These are phyloP conservation scores for Paradisaea rubra DNA, from an alignment of 2,113 vertebrate species.

Conservation along the genomic window DNA sequence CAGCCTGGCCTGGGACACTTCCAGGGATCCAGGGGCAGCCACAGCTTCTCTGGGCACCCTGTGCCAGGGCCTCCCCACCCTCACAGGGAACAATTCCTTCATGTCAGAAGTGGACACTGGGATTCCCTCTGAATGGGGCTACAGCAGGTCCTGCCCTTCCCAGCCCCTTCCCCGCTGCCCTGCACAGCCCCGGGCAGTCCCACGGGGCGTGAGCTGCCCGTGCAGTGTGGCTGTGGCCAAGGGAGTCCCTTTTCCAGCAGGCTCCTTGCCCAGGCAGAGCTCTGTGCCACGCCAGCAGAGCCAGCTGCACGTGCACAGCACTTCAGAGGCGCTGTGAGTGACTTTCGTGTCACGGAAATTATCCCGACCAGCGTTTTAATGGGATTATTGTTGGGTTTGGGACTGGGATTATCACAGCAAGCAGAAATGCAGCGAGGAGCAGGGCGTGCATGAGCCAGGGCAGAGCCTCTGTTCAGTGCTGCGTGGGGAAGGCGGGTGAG, in stretches of 20 bases:
- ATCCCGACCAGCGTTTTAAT: not conserved
- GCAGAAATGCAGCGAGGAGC: not conserved
- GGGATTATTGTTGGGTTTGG: not conserved
- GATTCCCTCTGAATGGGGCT: not conserved
- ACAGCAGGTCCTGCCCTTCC: not conserved
- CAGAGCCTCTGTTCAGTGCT: not conserved
- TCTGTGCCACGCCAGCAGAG: not conserved
- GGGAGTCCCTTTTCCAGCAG: not conserved
- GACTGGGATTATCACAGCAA: not conserved
- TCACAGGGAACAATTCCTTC: not conserved
- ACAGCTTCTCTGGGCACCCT: not conserved
- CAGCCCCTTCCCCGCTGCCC: rapidly evolving
- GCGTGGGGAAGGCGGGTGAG: rapidly evolving
- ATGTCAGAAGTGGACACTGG: not conserved
- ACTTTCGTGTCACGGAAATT: not conserved
- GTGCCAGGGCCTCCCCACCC: not conserved
- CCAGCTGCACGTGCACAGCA: not conserved
- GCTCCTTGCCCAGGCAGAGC: not conserved
- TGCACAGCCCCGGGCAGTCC: not conserved
- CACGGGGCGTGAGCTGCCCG: not conserved
- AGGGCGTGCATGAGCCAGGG: not conserved
- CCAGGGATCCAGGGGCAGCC: not conserved
- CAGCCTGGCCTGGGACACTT: rapidly evolving
- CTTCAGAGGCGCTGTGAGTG: rapidly evolving
- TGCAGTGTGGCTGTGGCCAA: rapidly evolving